Conservation (phyloP, 2,888 invertebrate genomes). For the Embidobia sp. region DNA sequence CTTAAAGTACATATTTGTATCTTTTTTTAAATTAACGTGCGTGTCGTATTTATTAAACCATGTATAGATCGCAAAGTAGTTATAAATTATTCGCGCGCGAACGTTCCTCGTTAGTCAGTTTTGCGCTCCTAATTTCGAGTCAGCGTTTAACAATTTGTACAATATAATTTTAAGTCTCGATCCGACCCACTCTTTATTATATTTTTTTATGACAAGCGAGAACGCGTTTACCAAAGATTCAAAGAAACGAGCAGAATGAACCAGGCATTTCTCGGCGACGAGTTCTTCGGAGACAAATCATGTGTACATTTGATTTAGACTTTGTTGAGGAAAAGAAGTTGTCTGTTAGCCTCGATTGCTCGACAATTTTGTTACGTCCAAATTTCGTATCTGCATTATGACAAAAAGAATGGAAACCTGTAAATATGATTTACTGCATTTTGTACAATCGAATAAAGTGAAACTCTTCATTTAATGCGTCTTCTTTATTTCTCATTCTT, state of each 20-base stretch:
- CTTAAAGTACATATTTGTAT: background rate
- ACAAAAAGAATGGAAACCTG: no score
- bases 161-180: conserved; percentile 41
- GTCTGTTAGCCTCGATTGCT: no score
- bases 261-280: no score
- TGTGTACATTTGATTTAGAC: no score
- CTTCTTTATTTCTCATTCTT: conserved; percentile 37
- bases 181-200: conserved; percentile 14
- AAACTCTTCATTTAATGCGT: conserved; percentile 3
- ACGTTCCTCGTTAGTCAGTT: conserved; percentile 60
- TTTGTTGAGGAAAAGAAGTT: no score
- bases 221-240: conserved; percentile 50
- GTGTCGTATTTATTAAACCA: conserved; percentile 39
- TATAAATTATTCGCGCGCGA: conserved; percentile 49
- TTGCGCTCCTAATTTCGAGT: conserved; percentile 32
- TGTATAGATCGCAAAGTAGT: conserved; percentile 31
- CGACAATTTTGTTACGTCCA: no score
- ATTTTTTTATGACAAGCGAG: conserved; percentile 32
- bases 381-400: no score
- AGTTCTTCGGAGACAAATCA: no score
- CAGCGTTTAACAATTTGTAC: conserved; percentile 33
- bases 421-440: no score
- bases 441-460: conserved; percentile 25
- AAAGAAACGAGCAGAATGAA: background rate
- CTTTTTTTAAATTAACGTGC: background rate